Percentiles rank a stretch among this genome's conserved stretches.
phyloP scores from a whole-genome alignment of 2,888 invertebrate species.

The Drosophila paucipuncta region DNA sequence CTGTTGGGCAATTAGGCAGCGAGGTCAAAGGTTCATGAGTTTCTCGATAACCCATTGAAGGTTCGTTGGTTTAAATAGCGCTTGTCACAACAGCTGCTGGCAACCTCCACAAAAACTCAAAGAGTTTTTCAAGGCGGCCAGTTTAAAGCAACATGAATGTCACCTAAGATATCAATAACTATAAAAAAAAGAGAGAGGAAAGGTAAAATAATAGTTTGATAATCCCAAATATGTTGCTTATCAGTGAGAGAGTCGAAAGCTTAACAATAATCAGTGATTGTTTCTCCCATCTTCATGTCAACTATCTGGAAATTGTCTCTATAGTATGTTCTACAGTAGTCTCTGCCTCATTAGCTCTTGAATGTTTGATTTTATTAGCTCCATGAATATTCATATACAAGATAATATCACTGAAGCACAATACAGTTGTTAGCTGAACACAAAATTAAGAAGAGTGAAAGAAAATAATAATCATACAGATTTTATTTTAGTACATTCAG shows the following conservation, averaged over 20 bases:
- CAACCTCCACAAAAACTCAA: slow-evolving; percentile 13
- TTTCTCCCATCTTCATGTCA: not conserved
- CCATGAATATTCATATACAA: not conserved
- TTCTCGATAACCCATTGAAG: slow-evolving; percentile 36
- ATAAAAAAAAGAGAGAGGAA: not conserved
- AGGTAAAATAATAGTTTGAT: not conserved
- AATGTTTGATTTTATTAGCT: not conserved
- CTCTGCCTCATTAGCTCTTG: not conserved
- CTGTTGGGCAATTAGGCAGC: slow-evolving; percentile 49
- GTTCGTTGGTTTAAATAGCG: not conserved
- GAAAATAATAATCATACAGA: not conserved
- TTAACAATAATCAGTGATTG: not conserved
- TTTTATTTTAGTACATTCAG: not conserved
- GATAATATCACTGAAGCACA: not conserved
- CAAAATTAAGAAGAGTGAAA: not conserved
- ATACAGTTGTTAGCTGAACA: not conserved
- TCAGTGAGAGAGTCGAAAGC: not conserved
- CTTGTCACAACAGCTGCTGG: slow-evolving; percentile 34
- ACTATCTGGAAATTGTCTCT: not conserved
- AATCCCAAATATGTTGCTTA: not conserved
- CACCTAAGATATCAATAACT: slow-evolving; percentile 10
- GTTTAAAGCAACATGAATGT: slow-evolving; percentile 13
- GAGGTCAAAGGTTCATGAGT: slow-evolving; percentile 48
- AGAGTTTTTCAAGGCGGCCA: slow-evolving; percentile 10
- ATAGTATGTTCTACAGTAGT: not conserved